Conservation (phyloP, 2,888 invertebrate genomes). For the Stenichneumon culpator region DNA sequence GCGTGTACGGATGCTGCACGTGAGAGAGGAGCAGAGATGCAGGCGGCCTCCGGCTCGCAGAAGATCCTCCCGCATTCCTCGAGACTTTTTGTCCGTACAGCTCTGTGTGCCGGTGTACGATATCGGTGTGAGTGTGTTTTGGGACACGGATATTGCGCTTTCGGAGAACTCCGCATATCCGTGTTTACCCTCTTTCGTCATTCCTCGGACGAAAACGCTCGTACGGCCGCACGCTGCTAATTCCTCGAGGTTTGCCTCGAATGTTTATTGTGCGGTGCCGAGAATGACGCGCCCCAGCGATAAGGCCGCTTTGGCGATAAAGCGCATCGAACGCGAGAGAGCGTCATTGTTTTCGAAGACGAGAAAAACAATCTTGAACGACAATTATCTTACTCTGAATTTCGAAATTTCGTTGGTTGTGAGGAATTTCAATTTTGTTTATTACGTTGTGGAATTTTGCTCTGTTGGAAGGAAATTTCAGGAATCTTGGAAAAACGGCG, state of each 20-base stretch:
- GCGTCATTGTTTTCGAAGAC: neutral
- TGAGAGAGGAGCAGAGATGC: neutral
- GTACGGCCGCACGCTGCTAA: neutral
- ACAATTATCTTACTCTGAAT: neutral
- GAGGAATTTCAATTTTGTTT: neutral
- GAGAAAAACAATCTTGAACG: neutral
- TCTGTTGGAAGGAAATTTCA: too few relatives aligned
- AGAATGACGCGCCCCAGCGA: neutral
- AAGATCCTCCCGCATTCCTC: conserved; percentile 15
- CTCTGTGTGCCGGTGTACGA: neutral
- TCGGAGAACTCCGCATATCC: neutral
- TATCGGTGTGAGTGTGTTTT: neutral
- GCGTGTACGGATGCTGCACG: conserved; percentile 1
- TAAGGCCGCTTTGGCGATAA: neutral
- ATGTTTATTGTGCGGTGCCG: neutral
- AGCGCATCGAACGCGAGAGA: neutral
- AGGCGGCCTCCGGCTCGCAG: neutral
- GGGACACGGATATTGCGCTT: neutral
- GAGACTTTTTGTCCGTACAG: neutral
- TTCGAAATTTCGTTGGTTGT: neutral
- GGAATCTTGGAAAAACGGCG: too few relatives aligned
- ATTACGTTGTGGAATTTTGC: too few relatives aligned
- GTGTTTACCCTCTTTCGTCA: neutral
- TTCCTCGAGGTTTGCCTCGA: neutral
- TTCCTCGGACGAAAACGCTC: neutral